phyloP scores from a whole-genome alignment of 2,113 vertebrate genomes.

The Vidua macroura region DNA sequence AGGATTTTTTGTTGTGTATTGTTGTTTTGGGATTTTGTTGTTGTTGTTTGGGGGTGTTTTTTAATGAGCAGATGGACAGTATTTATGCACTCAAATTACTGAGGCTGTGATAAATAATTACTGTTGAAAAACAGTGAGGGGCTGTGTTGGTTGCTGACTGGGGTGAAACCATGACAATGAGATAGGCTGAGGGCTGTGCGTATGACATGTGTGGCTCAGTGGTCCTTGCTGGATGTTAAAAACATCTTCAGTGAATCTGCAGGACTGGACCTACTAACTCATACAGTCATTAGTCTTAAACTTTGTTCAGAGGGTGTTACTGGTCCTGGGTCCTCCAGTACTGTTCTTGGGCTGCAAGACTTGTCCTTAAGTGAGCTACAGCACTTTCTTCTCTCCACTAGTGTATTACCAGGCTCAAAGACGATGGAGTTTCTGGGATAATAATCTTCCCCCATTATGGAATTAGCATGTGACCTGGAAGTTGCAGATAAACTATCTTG shows the following conservation, averaged over 20 bases:
- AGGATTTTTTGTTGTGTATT: background rate
- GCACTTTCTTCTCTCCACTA: background rate
- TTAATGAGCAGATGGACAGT: background rate
- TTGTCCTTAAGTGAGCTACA: background rate
- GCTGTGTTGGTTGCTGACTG: background rate
- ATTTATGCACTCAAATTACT: background rate
- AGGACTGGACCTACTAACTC: background rate
- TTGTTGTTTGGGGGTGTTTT: background rate
- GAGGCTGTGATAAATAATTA: background rate
- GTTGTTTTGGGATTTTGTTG: background rate
- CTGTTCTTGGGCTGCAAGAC: background rate
- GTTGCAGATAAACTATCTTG: background rate
- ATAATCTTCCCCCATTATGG: accelerated
- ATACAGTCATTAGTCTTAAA: background rate
- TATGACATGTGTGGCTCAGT: background rate
- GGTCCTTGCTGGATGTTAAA: background rate
- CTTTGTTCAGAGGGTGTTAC: background rate
- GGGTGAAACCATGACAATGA: accelerated
- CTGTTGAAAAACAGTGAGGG: background rate
- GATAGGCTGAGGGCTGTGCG: background rate
- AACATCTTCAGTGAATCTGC: background rate
- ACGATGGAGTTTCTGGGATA: background rate
- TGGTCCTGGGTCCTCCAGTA: background rate
- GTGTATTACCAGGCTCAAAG: background rate
- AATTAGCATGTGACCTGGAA: background rate